These are phyloP conservation scores for Prenolepis imparis DNA, from an alignment of 2,888 invertebrate genomes.

Conservation along the genomic window DNA sequence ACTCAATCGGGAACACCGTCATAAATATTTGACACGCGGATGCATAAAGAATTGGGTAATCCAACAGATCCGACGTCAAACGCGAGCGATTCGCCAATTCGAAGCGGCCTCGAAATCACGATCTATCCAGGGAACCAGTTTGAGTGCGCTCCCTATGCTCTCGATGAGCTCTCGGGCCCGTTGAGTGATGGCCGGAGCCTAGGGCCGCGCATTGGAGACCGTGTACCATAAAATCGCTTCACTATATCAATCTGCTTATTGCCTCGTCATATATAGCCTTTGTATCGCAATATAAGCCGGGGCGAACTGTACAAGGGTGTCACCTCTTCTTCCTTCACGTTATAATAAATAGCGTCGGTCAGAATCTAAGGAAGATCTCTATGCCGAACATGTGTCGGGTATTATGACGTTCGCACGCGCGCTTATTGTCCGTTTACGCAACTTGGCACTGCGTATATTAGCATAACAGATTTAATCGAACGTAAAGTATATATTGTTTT, in stretches of 20 bases:
- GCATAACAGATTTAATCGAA: conserved; percentile 30
- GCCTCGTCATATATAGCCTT: conserved; percentile 57
- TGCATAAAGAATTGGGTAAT: conserved; percentile 74
- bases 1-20: conserved; percentile 61
- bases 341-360: conserved; percentile 47
- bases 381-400: conserved; percentile 42
- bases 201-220: conserved; percentile 67
- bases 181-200: conserved; percentile 68
- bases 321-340: conserved; percentile 55
- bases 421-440: conserved; percentile 27
- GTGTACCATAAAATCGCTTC: conserved; percentile 74
- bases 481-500: conserved; percentile 3
- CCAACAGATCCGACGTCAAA: conserved; percentile 70
- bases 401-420: conserved; percentile 15
- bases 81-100: conserved; percentile 66
- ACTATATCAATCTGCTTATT: conserved; percentile 75
- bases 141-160: conserved; percentile 60
- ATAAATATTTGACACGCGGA: conserved; percentile 65
- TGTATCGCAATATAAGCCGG: conserved; percentile 50
- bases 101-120: conserved; percentile 66
- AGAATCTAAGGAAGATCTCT: conserved; percentile 46
- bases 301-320: conserved; percentile 52
- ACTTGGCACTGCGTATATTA: conserved; percentile 31
- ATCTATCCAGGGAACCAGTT: conserved; percentile 64
- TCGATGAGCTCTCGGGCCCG: conserved; percentile 39